Evolutionary conservation across 92 coral and sea anemone species (phyloP), one percentile per base, ranked within the genome.

Genomic region (Porites evermanni): DNA sequence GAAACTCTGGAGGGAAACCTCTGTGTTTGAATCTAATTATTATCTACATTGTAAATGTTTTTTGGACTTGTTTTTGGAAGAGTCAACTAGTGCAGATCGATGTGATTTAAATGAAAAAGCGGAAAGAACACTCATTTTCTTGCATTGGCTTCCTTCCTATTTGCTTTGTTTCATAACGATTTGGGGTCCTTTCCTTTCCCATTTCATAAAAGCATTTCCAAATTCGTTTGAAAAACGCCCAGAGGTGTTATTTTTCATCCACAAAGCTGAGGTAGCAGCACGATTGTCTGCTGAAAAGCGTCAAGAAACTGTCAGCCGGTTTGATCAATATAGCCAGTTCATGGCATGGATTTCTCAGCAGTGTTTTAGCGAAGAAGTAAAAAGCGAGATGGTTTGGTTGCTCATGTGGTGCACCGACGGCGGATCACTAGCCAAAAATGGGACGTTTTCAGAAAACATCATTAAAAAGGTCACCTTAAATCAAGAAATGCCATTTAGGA

Each of bases 301-400:
- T 10, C 59, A 38, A 64, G 82, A 32, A 5, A 64, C 1, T 17
- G 21, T 24, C 1, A 13, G 2, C 66, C n/a, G n/a, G n/a, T 24
- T 0, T 1, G 67, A 23, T 13, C 79, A 75, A 7, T 2, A 59
- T 65, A 59, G 47, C 17, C 71, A 47, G 50, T 19, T 66, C 6
- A 19, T 78, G 51, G n/a, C 47, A 32, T 78, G 83, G 83, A 2
- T 79, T 50, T 79, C 61, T n/a, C 63, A 65, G 1, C 72, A 65
- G 52, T 12, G 18, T 10, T n/a, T 53, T 61, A 19, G 72, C 2
- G 83, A 47, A 6, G 84, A 53, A 68, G 4, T 17, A 32, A 80
- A 23, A 26, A 53, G 7, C 8, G 84, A 67, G 17, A 80, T 68
- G 84, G 24, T 80, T 53, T 68, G 84, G 84, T 54, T 80, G 32